Conservation (phyloP, 2,113 vertebrate species). For the Melanerpes aurifrons region DNA sequence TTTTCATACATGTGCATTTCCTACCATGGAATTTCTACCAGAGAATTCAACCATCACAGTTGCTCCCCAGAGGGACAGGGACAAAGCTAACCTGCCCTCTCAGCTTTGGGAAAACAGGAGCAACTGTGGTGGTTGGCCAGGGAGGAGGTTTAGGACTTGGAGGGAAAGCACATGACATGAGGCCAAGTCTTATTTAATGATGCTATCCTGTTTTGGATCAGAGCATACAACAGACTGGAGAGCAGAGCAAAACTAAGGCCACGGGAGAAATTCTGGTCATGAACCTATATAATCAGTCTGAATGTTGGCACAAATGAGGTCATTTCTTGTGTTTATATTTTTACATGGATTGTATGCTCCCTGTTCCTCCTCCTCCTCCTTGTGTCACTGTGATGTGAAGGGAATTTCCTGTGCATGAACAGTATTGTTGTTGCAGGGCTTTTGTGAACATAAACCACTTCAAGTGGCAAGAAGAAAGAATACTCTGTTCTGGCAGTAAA, state of each 20-base stretch:
- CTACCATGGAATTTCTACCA: neutral
- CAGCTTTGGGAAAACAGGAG: neutral
- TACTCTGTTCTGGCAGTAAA: neutral
- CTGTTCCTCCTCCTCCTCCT: neutral
- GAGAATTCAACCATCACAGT: neutral
- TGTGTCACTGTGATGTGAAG: constrained; percentile 4
- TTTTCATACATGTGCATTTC: constrained; percentile 17
- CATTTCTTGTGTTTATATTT: constrained; percentile 44
- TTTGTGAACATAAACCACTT: constrained; percentile 27
- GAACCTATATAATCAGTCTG: neutral
- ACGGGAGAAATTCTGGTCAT: neutral
- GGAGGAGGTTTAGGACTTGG: neutral
- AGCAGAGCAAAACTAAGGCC: neutral
- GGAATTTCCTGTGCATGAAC: neutral
- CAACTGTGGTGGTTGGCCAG: neutral
- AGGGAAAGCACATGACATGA: neutral
- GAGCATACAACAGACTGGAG: neutral
- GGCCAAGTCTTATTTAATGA: neutral
- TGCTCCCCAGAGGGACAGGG: neutral
- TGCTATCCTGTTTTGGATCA: constrained; percentile 10
- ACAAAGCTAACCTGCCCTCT: neutral
- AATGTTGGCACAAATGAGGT: neutral
- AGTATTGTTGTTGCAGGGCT: constrained; percentile 7
- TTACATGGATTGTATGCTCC: neutral
- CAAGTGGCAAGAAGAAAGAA: neutral